Conservation (phyloP, 2,888 invertebrate genomes). For the Bhutanitis thaidina region DNA sequence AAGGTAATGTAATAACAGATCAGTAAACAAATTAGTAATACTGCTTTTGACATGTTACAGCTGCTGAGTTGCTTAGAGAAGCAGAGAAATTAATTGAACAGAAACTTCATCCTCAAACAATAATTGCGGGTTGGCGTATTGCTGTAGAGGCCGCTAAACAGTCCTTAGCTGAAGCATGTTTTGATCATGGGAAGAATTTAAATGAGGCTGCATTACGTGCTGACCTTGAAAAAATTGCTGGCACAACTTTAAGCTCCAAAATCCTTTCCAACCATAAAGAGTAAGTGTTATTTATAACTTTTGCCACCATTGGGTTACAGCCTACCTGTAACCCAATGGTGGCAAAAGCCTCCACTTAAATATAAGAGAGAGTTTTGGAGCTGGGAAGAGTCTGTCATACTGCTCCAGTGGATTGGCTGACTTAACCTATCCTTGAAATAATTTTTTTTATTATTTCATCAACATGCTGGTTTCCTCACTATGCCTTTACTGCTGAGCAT, state of each 20-base stretch:
- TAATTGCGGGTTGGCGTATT: constrained; percentile 96
- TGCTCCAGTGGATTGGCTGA: too few relatives aligned
- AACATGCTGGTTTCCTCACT: too few relatives aligned
- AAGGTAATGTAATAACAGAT: too few relatives aligned
- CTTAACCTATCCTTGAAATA: too few relatives aligned
- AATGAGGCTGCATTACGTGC: constrained; percentile 88
- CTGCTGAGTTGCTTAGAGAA: constrained; percentile 95
- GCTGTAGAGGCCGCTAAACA: constrained; percentile 91
- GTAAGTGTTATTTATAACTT: constrained; percentile 45
- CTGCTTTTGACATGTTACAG: constrained; percentile 56
- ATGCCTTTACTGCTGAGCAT: too few relatives aligned
- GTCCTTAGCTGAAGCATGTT: constrained; percentile 88
- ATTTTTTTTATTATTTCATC: too few relatives aligned
- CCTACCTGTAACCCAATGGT: too few relatives aligned
- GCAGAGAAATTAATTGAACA: constrained; percentile 96
- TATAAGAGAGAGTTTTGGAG: too few relatives aligned
- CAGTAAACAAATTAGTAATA: too few relatives aligned
- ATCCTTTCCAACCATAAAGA: constrained; percentile 98
- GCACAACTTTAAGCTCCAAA: constrained; percentile 98
- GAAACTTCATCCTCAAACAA: constrained; percentile 98
- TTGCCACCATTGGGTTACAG: too few relatives aligned
- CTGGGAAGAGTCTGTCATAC: too few relatives aligned
- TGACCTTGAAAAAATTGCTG: constrained; percentile 97
- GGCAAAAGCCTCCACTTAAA: too few relatives aligned
- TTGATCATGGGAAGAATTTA: constrained; percentile 86